A percentile compares a stretch with the other conserved stretches of the same genome.
Evolutionary conservation across 1,140 invertebrate species (phyloP).

Genomic region (Cardiocondyla obscurior): DNA sequence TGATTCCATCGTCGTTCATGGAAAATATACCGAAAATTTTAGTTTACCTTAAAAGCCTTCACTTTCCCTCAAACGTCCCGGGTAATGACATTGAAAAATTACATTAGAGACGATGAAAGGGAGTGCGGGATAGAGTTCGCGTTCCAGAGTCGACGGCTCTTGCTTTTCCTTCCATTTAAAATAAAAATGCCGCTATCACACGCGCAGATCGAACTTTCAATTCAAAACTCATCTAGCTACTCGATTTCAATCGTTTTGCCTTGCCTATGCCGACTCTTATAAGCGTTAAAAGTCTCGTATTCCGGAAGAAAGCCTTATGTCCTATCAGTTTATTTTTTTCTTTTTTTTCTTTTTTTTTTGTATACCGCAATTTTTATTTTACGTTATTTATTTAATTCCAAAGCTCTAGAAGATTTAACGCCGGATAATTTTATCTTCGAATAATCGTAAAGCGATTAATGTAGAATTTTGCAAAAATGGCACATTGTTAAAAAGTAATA

Average conservation of each 20-base stretch:
- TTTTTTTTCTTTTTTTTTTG: too few species aligned
- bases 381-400: neutral
- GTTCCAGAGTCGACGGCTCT: slow-evolving; percentile 29
- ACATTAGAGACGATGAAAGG: slow-evolving; percentile 73
- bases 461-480: neutral
- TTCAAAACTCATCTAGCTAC: slow-evolving; percentile 60
- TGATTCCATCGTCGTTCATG: slow-evolving; percentile 46
- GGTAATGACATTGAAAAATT: slow-evolving; percentile 76
- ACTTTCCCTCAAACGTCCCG: slow-evolving; percentile 66
- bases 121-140: slow-evolving; percentile 58
- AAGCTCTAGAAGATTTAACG: slow-evolving; percentile 40
- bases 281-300: neutral
- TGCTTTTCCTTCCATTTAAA: slow-evolving; percentile 69
- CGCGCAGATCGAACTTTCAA: slow-evolving; percentile 40
- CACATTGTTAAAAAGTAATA: neutral
- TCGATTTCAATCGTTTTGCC: slow-evolving; percentile 9
- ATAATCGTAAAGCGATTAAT: neutral
- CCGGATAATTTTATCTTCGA: neutral
- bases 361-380: neutral
- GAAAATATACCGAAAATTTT: slow-evolving; percentile 68
- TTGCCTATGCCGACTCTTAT: neutral
- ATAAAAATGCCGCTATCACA: slow-evolving; percentile 71
- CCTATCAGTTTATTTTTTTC: neutral
- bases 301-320: neutral
- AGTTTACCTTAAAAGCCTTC: slow-evolving; percentile 70